Conservation (phyloP, 2,888 invertebrate genomes). For the Agrenia bidenticulata region DNA sequence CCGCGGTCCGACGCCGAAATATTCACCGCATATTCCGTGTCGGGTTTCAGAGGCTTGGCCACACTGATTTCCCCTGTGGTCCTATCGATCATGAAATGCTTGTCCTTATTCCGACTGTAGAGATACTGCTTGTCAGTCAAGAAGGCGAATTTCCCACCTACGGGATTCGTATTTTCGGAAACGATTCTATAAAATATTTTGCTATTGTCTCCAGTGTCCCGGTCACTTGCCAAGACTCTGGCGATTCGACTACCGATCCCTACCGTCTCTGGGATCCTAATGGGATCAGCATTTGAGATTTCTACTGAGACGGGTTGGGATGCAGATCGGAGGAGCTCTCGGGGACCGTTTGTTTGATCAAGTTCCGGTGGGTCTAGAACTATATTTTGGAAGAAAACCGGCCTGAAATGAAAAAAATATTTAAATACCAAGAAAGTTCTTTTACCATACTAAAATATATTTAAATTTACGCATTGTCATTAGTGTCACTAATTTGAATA, state of each 20-base stretch:
- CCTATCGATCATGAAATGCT: constrained; percentile 73
- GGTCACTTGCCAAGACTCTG: constrained; percentile 53
- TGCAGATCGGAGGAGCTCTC: constrained; percentile 49
- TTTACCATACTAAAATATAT: no score
- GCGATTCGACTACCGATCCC: constrained; percentile 55
- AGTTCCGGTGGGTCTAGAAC: constrained; percentile 50
- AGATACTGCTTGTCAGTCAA: constrained; percentile 51
- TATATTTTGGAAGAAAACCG: constrained; percentile 51
- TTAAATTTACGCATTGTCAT: constrained; percentile 71
- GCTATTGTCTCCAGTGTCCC: constrained; percentile 61
- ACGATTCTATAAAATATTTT: constrained; percentile 70
- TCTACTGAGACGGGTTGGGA: constrained; percentile 52
- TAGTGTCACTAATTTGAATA: constrained; percentile 73
- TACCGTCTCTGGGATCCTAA: constrained; percentile 48
- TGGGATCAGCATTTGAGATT: constrained; percentile 50
- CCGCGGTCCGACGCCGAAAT: constrained; percentile 75
- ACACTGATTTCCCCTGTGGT: constrained; percentile 73
- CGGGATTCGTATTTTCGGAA: constrained; percentile 63
- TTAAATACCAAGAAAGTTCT: not conserved
- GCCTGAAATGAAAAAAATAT: constrained; percentile 15
- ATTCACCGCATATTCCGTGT: constrained; percentile 73
- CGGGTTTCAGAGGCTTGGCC: constrained; percentile 70
- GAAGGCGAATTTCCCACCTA: constrained; percentile 55
- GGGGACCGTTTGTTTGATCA: constrained; percentile 44
- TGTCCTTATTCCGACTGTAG: constrained; percentile 57